Percentiles rank a stretch among this genome's conserved stretches.
Conservation (phyloP, 2,797 vertebrate species). For the Pipistrellus pygmaeus region DNA sequence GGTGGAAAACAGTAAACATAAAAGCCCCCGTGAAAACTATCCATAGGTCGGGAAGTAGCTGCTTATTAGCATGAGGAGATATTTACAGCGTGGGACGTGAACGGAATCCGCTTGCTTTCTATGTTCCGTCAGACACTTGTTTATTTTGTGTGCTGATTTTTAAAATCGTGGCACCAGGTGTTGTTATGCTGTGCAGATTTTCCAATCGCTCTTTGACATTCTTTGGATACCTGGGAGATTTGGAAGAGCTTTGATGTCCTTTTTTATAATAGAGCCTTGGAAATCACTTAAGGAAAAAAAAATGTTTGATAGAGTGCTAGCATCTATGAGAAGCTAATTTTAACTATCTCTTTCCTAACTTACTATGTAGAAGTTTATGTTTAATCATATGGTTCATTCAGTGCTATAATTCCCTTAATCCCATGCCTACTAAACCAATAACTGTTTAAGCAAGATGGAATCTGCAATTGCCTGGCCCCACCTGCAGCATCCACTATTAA, state of each 20-base stretch:
- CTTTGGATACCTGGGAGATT: constrained; percentile 1
- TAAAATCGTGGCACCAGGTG: neutral
- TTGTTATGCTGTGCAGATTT: neutral
- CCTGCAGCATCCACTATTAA: neutral
- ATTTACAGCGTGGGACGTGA: neutral
- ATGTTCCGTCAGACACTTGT: neutral
- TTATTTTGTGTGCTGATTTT: constrained; percentile 21
- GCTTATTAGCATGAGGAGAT: neutral
- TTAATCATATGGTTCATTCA: constrained; percentile 73
- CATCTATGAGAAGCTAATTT: constrained; percentile 72
- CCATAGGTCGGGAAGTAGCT: neutral
- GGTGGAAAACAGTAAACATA: neutral
- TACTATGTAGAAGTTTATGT: constrained; percentile 83
- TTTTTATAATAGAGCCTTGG: constrained; percentile 78
- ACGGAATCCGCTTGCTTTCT: neutral
- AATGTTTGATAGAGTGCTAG: constrained; percentile 69
- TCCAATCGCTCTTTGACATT: neutral
- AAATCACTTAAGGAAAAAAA: constrained; percentile 82
- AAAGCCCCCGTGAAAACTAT: neutral
- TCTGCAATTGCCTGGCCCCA: constrained; percentile 53
- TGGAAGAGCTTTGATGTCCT: constrained; percentile 51
- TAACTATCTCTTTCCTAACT: constrained; percentile 72
- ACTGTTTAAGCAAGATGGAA: constrained; percentile 79
- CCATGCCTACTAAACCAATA: constrained; percentile 76
- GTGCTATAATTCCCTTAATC: constrained; percentile 70